These are phyloP conservation scores for Cataglyphis rosenhaueri DNA, from an alignment of 2,888 invertebrate species.

Conservation along the genomic window DNA sequence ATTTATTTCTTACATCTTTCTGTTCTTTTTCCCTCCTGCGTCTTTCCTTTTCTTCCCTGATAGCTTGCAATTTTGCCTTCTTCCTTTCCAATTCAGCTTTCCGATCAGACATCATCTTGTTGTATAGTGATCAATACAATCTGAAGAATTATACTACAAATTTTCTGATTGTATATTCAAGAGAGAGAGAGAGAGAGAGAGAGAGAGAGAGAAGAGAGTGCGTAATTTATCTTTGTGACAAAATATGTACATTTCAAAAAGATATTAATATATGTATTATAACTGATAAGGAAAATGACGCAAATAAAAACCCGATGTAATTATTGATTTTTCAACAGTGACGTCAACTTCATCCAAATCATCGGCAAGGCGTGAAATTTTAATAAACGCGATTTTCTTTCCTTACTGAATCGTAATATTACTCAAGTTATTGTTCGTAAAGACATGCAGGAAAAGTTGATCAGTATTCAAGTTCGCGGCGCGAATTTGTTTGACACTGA, in stretches of 20 bases:
- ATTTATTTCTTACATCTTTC: slow-evolving; percentile 90
- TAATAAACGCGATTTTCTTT: background rate
- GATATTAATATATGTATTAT: background rate
- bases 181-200: too few relatives aligned
- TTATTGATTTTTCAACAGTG: slow-evolving; percentile 70
- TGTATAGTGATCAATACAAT: slow-evolving; percentile 38
- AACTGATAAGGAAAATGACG: slow-evolving; percentile 14
- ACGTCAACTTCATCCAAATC: slow-evolving; percentile 62
- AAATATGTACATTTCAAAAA: background rate
- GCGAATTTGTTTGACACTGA: slow-evolving; percentile 30
- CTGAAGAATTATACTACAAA: slow-evolving; percentile 40
- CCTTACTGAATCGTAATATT: background rate
- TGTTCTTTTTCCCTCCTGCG: slow-evolving; percentile 94
- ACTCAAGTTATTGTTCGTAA: background rate
- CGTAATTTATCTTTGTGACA: background rate
- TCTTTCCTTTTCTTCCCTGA: slow-evolving; percentile 95
- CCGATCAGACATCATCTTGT: slow-evolving; percentile 91
- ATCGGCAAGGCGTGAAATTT: slow-evolving; percentile 1
- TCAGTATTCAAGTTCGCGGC: slow-evolving; percentile 38
- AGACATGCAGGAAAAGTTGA: background rate
- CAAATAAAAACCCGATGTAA: slow-evolving; percentile 46
- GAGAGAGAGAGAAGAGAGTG: background rate
- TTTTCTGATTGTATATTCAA: background rate
- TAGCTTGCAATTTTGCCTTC: slow-evolving; percentile 95
- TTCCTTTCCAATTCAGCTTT: slow-evolving; percentile 97